A percentile compares a stretch with the other conserved stretches of the same genome.
These are phyloP conservation scores for Microtus agrestis DNA, from an alignment of 2,797 vertebrate genomes.

Conservation along the genomic window DNA sequence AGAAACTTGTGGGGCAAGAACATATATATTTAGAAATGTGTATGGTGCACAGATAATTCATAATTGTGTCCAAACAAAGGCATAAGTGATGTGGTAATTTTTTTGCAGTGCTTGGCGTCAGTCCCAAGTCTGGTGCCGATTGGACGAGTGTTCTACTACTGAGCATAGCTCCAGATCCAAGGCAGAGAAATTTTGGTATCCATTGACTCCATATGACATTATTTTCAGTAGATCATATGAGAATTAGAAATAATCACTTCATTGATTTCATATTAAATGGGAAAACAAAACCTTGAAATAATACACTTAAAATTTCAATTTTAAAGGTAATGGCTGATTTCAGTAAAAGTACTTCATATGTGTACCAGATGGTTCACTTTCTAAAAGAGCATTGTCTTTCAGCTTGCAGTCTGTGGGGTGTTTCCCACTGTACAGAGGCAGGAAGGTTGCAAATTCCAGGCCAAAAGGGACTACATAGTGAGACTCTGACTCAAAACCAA, in stretches of 20 bases:
- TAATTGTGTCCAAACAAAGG: conserved; percentile 51
- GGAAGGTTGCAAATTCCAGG: neutral
- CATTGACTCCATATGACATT: neutral
- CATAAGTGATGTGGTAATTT: neutral
- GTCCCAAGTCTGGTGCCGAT: neutral
- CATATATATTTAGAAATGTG: neutral
- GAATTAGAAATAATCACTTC: conserved; percentile 48
- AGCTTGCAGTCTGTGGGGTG: neutral
- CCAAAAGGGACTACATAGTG: neutral
- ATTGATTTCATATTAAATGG: conserved; percentile 42
- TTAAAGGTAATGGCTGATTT: conserved; percentile 31
- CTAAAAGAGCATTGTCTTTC: conserved; percentile 5
- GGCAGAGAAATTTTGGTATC: neutral
- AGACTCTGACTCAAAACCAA: neutral
- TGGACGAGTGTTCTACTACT: neutral
- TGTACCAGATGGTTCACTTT: conserved; percentile 24
- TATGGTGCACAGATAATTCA: conserved; percentile 15
- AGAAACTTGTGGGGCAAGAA: conserved; percentile 28
- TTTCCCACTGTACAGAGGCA: conserved; percentile 45
- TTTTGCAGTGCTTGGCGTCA: neutral
- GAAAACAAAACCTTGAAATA: conserved; percentile 61
- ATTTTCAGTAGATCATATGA: conserved; percentile 42
- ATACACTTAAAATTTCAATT: conserved; percentile 29
- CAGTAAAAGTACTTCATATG: conserved; percentile 47
- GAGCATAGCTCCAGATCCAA: neutral